Conservation (phyloP, 2,797 vertebrate genomes). For the Echiichthys vipera region DNA sequence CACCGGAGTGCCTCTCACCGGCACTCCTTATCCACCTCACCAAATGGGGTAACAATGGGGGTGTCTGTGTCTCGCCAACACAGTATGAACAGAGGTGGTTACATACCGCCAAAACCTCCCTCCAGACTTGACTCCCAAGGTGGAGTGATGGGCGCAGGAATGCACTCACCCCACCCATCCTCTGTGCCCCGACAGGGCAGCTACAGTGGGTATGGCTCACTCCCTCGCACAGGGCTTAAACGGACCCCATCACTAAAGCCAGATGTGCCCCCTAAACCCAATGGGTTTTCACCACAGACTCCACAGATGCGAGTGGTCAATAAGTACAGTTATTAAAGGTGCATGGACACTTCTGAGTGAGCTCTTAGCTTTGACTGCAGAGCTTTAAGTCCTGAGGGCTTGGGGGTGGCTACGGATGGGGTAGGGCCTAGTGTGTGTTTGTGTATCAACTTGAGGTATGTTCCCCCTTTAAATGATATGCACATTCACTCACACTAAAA, state of each 20-base stretch:
- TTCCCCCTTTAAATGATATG: constrained; percentile 83
- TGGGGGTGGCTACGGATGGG: constrained; percentile 46
- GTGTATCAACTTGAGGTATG: constrained; percentile 71
- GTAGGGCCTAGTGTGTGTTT: constrained; percentile 77
- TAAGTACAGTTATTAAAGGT: constrained; percentile 95
- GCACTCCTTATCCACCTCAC: constrained; percentile 95
- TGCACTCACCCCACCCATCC: constrained; percentile 85
- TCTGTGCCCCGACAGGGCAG: constrained; percentile 95
- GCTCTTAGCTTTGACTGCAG: constrained; percentile 75
- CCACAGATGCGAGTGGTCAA: constrained; percentile 95
- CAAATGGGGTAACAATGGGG: constrained; percentile 94
- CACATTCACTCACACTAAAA: constrained; percentile 77
- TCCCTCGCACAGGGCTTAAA: constrained; percentile 96
- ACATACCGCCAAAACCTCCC: constrained; percentile 90
- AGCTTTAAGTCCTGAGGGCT: constrained; percentile 67
- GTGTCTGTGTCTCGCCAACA: constrained; percentile 95
- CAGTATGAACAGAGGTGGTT: constrained; percentile 94
- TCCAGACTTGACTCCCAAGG: constrained; percentile 97
- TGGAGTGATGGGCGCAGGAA: constrained; percentile 88
- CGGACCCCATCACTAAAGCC: constrained; percentile 97
- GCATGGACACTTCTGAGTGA: constrained; percentile 64
- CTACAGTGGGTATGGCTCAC: constrained; percentile 94
- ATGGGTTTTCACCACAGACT: constrained; percentile 92
- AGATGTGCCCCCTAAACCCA: constrained; percentile 98
- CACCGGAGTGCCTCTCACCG: constrained; percentile 96